Percentiles rank a stretch among this genome's conserved stretches.
Evolutionary conservation across 2,113 vertebrate genomes (phyloP).

Genomic region (Callipepla squamata): DNA sequence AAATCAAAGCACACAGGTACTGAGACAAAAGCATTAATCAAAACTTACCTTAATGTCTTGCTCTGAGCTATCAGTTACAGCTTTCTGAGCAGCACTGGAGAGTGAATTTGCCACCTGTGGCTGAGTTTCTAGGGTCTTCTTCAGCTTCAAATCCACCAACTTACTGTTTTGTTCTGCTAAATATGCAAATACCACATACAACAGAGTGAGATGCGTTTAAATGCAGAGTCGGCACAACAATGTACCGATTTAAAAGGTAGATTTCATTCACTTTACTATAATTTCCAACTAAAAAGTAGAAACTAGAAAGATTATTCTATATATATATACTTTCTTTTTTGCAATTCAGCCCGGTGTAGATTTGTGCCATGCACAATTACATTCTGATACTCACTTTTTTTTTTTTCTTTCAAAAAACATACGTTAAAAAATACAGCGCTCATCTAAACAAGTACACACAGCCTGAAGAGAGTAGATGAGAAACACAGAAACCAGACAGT

Average conservation of each 20-base stretch:
- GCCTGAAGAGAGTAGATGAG: not conserved
- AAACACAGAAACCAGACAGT: not conserved
- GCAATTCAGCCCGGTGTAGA: not conserved
- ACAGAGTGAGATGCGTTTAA: slow-evolving; percentile 66
- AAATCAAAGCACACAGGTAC: not conserved
- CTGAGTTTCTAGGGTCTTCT: slow-evolving; percentile 87
- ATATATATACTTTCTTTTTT: no score
- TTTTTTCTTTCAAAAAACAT: not conserved
- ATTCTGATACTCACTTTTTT: not conserved
- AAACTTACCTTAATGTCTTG: slow-evolving; percentile 82
- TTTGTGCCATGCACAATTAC: not conserved
- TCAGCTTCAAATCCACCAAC: slow-evolving; percentile 91
- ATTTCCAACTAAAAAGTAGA: slow-evolving; percentile 28
- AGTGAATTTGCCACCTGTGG: slow-evolving; percentile 85
- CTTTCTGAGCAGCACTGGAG: slow-evolving; percentile 75
- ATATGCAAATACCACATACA: slow-evolving; percentile 74
- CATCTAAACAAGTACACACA: not conserved
- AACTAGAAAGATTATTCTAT: not conserved
- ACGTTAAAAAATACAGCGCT: not conserved
- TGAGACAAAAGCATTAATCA: slow-evolving; percentile 54
- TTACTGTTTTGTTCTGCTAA: slow-evolving; percentile 89
- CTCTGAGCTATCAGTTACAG: slow-evolving; percentile 72
- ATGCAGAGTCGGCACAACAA: slow-evolving; percentile 46
- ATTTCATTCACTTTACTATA: slow-evolving; percentile 32
- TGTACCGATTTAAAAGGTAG: slow-evolving; percentile 53